These are phyloP conservation scores for Drosophila arawakana DNA, from an alignment of 1,140 invertebrate species.

Conservation along the genomic window DNA sequence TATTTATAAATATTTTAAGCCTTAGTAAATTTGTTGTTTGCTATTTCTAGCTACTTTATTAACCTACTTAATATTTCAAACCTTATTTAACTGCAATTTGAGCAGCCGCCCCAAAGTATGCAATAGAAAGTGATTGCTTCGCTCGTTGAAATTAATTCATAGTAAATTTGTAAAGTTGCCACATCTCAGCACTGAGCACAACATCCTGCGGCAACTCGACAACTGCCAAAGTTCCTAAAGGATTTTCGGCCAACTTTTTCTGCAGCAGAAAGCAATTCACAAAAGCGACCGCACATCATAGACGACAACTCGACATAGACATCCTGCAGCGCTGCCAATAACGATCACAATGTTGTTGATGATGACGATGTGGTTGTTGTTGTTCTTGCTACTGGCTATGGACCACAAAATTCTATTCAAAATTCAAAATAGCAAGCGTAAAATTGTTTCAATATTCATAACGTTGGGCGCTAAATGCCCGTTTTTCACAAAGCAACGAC, in stretches of 20 bases:
- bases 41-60: no score
- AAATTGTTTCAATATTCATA: constrained; percentile 84
- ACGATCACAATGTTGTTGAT: constrained; percentile 9
- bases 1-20: no score
- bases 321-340: constrained; percentile 6
- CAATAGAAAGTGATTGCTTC: constrained; percentile 30
- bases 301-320: constrained; percentile 12
- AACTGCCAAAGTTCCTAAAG: constrained; percentile 21
- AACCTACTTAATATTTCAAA: no score
- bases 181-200: constrained; percentile 28
- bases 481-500: constrained; percentile 51
- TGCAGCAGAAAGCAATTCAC: constrained; percentile 29
- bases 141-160: neutral
- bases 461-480: constrained; percentile 78
- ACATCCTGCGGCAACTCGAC: constrained; percentile 31
- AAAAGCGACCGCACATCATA: constrained; percentile 32
- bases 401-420: constrained; percentile 68
- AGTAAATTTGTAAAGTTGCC: constrained; percentile 33
- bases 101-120: constrained; percentile 19
- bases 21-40: no score
- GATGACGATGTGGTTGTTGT: neutral
- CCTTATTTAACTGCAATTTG: neutral
- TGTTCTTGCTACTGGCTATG: neutral
- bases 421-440: constrained; percentile 81
- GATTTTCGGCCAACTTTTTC: constrained; percentile 22